Conservation (phyloP, 2,888 invertebrate species). For the Tuta absoluta region DNA sequence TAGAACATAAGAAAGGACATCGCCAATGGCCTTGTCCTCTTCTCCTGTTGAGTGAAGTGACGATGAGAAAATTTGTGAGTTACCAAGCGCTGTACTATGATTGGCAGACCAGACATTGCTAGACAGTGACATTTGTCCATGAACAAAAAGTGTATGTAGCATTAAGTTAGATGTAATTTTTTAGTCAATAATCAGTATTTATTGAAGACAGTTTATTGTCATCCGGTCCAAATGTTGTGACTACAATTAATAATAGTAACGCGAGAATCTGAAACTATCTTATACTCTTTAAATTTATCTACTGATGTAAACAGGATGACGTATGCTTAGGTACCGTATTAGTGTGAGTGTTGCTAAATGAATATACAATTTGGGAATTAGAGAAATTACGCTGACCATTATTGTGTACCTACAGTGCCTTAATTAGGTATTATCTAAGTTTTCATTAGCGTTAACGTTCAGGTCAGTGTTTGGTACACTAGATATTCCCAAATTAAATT, state of each 20-base stretch:
- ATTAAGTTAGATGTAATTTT: constrained; percentile 34
- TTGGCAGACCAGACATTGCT: constrained; percentile 31
- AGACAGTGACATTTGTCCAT: constrained; percentile 37
- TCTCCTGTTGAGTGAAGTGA: constrained; percentile 37
- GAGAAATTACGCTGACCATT: constrained; percentile 4
- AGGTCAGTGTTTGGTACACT: constrained; percentile 4
- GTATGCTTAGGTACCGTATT: background rate
- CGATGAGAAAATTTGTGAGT: constrained; percentile 40
- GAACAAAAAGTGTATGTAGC: constrained; percentile 29
- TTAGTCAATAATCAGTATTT: constrained; percentile 54
- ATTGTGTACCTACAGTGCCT: constrained; percentile 34
- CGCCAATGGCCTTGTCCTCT: constrained; percentile 54
- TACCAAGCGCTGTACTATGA: constrained; percentile 55
- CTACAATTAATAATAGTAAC: background rate
- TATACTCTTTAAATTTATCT: constrained; percentile 6
- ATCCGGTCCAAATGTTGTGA: constrained; percentile 3
- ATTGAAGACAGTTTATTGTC: constrained; percentile 36
- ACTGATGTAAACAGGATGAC: constrained; percentile 12
- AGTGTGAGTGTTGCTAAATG: background rate
- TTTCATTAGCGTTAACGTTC: constrained; percentile 6
- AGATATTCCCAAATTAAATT: constrained; percentile 20
- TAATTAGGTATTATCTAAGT: constrained; percentile 26
- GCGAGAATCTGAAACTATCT: background rate
- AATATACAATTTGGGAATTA: background rate
- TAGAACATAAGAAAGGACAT: constrained; percentile 62